These are phyloP conservation scores for Gobio occitaniae DNA, from an alignment of 2,797 vertebrate genomes.

Conservation along the genomic window DNA sequence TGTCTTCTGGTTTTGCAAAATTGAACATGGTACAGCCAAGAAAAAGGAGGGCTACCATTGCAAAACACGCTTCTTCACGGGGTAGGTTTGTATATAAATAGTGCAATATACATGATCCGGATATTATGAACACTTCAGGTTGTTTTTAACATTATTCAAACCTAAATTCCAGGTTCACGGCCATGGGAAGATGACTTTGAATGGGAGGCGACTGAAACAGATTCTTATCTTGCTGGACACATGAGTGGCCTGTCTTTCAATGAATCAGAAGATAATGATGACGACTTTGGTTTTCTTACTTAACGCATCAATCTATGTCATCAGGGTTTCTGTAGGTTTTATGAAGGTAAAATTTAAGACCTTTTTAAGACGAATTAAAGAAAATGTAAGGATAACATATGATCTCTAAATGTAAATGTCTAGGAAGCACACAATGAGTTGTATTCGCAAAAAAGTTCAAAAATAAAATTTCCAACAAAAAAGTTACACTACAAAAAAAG, in stretches of 20 bases:
- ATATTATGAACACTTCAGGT: background rate
- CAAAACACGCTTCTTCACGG: background rate
- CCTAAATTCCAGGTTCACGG: slow-evolving; percentile 35
- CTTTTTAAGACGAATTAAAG: too few species aligned
- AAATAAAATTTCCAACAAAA: too few species aligned
- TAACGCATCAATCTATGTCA: slow-evolving; percentile 1
- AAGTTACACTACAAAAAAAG: too few species aligned
- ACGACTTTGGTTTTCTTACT: slow-evolving; percentile 22
- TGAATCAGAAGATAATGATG: background rate
- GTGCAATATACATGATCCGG: background rate
- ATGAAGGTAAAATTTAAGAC: too few species aligned
- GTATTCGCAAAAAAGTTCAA: too few species aligned
- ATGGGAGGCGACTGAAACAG: slow-evolving; percentile 40
- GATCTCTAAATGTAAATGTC: too few species aligned
- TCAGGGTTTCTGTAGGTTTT: too few species aligned
- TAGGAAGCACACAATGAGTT: too few species aligned
- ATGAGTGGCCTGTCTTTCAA: slow-evolving; percentile 60
- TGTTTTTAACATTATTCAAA: slow-evolving; percentile 1
- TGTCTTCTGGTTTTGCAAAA: slow-evolving; percentile 27
- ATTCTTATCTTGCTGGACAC: slow-evolving; percentile 57
- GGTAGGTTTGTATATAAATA: slow-evolving; percentile 24
- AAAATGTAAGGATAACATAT: too few species aligned
- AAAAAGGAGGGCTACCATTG: background rate
- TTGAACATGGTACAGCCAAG: slow-evolving; percentile 30
- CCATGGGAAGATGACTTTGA: slow-evolving; percentile 36